Base-by-base conservation (phyloP, 2,113 vertebrate species). In the Cettia cetti region DNA sequence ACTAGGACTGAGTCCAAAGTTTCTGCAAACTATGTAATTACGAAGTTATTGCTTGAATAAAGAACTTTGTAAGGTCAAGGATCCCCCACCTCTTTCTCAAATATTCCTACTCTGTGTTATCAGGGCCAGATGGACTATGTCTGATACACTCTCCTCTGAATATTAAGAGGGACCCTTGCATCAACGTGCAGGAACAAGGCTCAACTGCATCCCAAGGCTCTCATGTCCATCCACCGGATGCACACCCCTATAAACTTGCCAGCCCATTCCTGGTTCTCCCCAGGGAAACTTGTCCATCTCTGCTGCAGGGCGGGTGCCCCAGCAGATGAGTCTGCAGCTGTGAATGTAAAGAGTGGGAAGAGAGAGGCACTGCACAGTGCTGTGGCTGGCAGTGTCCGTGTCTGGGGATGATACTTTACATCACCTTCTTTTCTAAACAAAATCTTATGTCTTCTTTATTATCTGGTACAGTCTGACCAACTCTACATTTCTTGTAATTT, bases 101-200 rank as follows among this genome's bases (percentile, higher is more conserved):
- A 93, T 72, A 49, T 75, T 83, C 31, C 26, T 47, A 2, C 19
- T 59, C 21, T 0, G 2, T 35, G 45, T 71, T 70, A 50, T 83
- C 71, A 61, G 70, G 37, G 45, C 13, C 33, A 7, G 6, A 7
- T 11, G 49, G 57, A 12, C 57, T 39, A 28, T 31, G 16, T n/a
- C 42, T 50, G 33, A 33, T 45, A 79, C 3, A 2, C 30, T 44
- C 35, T 65, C 7, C 13, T 24, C 52, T 24, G 76, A 54, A 5
- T 9, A 4, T 42, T 27, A 0, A 4, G 39, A 39, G 39, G 23
- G 37, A 61, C 12, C 18, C 10, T 83, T 57, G 33, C 6, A 6
- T 16, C 31, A 20, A 2, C 1, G 1, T 19, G 22, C 31, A 19
- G 47, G 35, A 23, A 28, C 10, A 7, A 14, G 30, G 15, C 7